Evolutionary conservation across 2,888 invertebrate species (phyloP), one percentile per base, ranked within the genome.

Genomic region (Nipponacmea schrenckii): DNA sequence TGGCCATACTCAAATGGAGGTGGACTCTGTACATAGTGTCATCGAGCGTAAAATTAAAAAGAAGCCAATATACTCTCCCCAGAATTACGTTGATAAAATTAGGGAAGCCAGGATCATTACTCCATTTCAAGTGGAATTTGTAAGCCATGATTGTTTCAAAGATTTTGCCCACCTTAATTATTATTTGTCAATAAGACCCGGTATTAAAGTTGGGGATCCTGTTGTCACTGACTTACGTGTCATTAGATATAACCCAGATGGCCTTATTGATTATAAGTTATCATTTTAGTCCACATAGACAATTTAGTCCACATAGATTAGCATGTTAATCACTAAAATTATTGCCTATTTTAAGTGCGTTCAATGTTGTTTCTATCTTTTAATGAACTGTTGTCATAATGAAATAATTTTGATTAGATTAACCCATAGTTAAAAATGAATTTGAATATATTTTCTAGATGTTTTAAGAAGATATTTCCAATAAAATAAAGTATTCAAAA

Each of bases 1-100:
- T 5, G 66, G 70, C 8, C 70, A 70, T 14, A 70, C 65, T 20
- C 70, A 45, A 31, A 70, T 66, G 70, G 70, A 70, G 46, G 64
- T 64, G 48, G 65, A 70, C 45, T 70, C 65, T 0, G 56, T 70
- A 62, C 70, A 62, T 45, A 20, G 50, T 12, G 65, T 65, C 0
- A 62, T 70, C 17, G 14, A 64, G n/a, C n/a, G n/a, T n/a, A n/a
- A n/a, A n/a, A n/a, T n/a, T n/a, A n/a, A n/a, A n/a, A n/a, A n/a
- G n/a, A n/a, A n/a, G n/a, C n/a, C n/a, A 5, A 66, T 66, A 8
- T 63, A 46, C 15, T 31, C 63, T 45, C 63, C 45, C n/a, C 71
- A 68, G 69, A 39, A 66, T 71, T 31, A 27, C 39, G 26, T 45
- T 71, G 74, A 24, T 45, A 44, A 68, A 45, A 46, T 69, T 66